A percentile compares a stretch with the other conserved stretches of the same genome.
These are phyloP conservation scores for Bolborhynchus lineola DNA, from an alignment of 2,113 vertebrate species.

Conservation along the genomic window DNA sequence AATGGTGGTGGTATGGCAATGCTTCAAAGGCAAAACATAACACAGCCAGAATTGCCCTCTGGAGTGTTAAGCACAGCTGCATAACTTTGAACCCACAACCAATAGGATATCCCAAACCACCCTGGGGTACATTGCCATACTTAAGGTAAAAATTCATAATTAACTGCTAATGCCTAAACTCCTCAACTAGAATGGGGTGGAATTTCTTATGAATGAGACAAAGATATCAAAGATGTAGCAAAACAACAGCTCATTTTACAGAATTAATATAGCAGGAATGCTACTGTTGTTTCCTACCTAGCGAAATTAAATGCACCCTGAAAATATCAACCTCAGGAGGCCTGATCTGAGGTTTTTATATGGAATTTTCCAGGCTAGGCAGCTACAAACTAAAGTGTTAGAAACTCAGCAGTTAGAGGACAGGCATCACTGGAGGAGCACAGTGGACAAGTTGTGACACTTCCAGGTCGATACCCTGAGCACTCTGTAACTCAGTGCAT, in stretches of 20 bases:
- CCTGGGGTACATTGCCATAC: not conserved
- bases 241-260: conserved; percentile 12
- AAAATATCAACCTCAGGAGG: not conserved
- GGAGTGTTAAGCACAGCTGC: conserved; percentile 29
- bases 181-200: not conserved
- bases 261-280: not conserved
- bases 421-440: not conserved
- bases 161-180: not conserved
- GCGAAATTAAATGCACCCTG: not conserved
- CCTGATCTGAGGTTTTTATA: not conserved
- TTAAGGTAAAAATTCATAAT: conserved; percentile 45
- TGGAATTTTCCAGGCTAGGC: not conserved
- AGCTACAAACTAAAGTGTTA: not conserved
- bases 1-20: conserved; percentile 50
- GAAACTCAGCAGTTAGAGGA: not conserved
- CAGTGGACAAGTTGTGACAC: not conserved
- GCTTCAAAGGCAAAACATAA: conserved; percentile 61
- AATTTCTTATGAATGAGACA: conserved; percentile 16
- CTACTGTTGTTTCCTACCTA: not conserved
- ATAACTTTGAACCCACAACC: not conserved
- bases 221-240: not conserved
- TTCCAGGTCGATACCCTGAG: not conserved
- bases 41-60: conserved; percentile 28
- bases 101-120: not conserved
- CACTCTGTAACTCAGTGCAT: not conserved